Conservation (phyloP, 92 coral and sea anemone species). For the Paramuricea clavata region DNA sequence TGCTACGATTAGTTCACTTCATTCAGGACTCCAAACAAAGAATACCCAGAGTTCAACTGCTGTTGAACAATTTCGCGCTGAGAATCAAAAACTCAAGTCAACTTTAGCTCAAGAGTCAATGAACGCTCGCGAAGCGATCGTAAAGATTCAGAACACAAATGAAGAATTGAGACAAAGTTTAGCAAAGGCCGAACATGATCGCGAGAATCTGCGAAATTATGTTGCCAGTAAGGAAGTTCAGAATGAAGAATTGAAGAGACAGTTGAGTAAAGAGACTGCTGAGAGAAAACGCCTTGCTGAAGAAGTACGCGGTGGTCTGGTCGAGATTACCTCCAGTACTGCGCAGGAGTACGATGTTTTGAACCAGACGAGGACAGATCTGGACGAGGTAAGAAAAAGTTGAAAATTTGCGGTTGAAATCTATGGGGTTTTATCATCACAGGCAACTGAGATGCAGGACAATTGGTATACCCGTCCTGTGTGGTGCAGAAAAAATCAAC, state of each 20-base stretch:
- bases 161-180: constrained; percentile 39
- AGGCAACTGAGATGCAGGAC: too few relatives aligned
- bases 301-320: background rate
- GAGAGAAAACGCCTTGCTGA: constrained; percentile 37
- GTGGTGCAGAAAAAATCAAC: too few relatives aligned
- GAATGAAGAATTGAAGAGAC: constrained; percentile 39
- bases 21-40: background rate
- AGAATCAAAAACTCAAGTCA: constrained; percentile 24
- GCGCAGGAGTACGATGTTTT: background rate
- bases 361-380: constrained; percentile 19
- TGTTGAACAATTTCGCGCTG: constrained; percentile 34
- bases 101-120: constrained; percentile 25
- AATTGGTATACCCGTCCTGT: too few relatives aligned
- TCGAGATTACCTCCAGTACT: constrained; percentile 11
- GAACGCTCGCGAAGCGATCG: background rate
- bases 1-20: constrained; percentile 76
- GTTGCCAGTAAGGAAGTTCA: constrained; percentile 42
- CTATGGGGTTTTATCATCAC: too few relatives aligned
- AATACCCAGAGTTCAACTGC: background rate
- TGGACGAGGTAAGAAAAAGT: constrained; percentile 15
- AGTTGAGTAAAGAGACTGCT: constrained; percentile 6
- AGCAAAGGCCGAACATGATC: constrained; percentile 41
- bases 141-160: constrained; percentile 25
- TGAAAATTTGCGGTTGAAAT: too few relatives aligned
- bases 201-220: constrained; percentile 41